Conservation (phyloP, 2,797 vertebrate species). For the Hephaestus fuliginosus region DNA sequence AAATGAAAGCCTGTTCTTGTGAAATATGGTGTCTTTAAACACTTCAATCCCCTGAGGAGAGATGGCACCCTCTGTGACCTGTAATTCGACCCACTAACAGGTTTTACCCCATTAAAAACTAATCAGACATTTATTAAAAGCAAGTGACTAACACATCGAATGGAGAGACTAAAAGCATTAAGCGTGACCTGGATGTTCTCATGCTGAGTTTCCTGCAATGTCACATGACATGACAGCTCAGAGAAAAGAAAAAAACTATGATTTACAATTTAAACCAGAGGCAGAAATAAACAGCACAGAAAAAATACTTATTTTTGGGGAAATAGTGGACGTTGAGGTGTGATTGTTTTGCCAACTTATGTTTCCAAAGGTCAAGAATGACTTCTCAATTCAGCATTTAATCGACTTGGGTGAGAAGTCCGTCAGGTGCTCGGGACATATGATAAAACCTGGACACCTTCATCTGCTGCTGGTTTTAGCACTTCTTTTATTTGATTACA, state of each 20-base stretch:
- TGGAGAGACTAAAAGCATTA: not conserved
- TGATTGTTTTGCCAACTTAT: not conserved
- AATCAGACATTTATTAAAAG: not conserved
- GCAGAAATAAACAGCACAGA: not conserved
- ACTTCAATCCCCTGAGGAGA: not conserved
- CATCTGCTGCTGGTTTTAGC: no score
- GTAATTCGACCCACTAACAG: not conserved
- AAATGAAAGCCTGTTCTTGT: not conserved
- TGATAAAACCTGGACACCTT: not conserved
- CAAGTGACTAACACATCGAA: not conserved
- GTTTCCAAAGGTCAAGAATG: not conserved
- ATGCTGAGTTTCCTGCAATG: not conserved
- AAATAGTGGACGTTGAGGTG: not conserved
- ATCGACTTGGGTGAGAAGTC: not conserved
- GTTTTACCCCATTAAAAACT: not conserved
- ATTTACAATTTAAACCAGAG: not conserved
- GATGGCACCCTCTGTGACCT: fast-evolving
- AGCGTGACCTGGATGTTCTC: not conserved
- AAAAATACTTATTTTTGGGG: no score
- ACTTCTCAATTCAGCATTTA: not conserved
- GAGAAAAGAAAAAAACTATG: not conserved
- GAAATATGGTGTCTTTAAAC: not conserved
- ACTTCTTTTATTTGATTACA: not conserved
- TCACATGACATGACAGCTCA: not conserved
- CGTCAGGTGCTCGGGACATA: not conserved